A percentile compares a stretch with the other conserved stretches of the same genome.
phyloP scores from a whole-genome alignment of 2,888 invertebrate genomes.

The Anoplius nigerrimus region DNA sequence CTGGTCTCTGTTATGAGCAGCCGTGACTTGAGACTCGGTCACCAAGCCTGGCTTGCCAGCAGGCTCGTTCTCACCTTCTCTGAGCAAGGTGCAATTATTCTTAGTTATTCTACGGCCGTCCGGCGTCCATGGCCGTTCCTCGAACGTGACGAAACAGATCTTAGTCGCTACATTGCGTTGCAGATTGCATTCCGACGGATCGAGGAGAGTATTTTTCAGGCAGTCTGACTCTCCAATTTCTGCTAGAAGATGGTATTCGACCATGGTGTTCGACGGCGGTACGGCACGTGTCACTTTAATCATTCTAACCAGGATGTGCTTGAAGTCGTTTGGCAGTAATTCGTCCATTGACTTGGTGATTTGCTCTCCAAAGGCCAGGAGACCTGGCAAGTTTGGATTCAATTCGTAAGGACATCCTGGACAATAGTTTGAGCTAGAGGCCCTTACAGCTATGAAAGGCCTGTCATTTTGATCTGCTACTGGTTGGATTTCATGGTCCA shows the following conservation, averaged over 20 bases:
- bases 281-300: slow-evolving; percentile 65
- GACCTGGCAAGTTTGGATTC: slow-evolving; percentile 68
- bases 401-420: slow-evolving; percentile 71
- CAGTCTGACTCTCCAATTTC: slow-evolving; percentile 69
- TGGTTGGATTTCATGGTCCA: slow-evolving; percentile 66
- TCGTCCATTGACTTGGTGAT: slow-evolving; percentile 65
- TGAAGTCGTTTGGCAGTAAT: slow-evolving; percentile 60
- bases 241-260: slow-evolving; percentile 66
- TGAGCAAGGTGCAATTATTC: slow-evolving; percentile 65
- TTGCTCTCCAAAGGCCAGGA: slow-evolving; percentile 62
- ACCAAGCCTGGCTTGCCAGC: slow-evolving; percentile 39
- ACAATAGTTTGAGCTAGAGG: slow-evolving; percentile 62
- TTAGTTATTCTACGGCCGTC: slow-evolving; percentile 60
- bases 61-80: slow-evolving; percentile 53
- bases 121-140: slow-evolving; percentile 65
- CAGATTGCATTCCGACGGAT: slow-evolving; percentile 62
- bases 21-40: slow-evolving; percentile 31
- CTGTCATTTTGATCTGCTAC: slow-evolving; percentile 62
- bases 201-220: slow-evolving; percentile 54
- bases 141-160: slow-evolving; percentile 64
- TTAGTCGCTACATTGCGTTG: slow-evolving; percentile 58
- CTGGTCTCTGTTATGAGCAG: slow-evolving; percentile 13
- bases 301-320: slow-evolving; percentile 65
- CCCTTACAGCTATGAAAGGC: slow-evolving; percentile 67
- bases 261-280: slow-evolving; percentile 62